These are phyloP conservation scores for Nansenia antarctica DNA, from an alignment of 2,113 vertebrate genomes.

Conservation along the genomic window DNA sequence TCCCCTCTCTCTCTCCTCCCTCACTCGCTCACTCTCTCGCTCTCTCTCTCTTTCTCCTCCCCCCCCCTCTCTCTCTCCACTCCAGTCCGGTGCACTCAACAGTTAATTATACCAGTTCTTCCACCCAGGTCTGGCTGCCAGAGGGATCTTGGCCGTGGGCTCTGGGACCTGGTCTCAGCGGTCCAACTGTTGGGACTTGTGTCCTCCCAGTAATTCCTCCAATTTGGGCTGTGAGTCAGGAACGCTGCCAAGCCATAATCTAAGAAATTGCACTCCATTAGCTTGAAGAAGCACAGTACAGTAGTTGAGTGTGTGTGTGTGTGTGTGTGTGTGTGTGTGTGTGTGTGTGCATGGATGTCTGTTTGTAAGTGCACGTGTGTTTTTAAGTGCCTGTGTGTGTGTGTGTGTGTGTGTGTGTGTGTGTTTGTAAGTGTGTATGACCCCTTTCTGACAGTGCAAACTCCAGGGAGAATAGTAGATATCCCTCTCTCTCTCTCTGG, in stretches of 20 bases:
- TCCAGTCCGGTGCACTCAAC: neutral
- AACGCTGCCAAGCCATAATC: conserved; percentile 85
- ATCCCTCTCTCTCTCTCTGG: neutral
- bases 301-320: conserved; percentile 12
- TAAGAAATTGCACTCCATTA: conserved; percentile 83
- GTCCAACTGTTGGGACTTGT: too few species aligned
- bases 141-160: neutral
- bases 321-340: conserved; percentile 11
- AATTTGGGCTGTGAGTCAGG: conserved; percentile 80
- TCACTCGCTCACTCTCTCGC: conserved; percentile 11
- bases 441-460: conserved; percentile 4
- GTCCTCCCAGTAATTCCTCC: conserved; percentile 81
- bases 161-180: conserved; percentile 19
- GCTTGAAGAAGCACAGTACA: conserved; percentile 76
- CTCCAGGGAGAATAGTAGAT: too few species aligned
- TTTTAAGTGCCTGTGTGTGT: neutral
- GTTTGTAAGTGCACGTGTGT: conserved; percentile 11
- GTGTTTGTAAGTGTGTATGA: neutral
- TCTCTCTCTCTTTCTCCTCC: neutral
- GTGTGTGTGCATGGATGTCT: conserved; percentile 4
- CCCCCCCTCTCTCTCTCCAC: conserved; percentile 65
- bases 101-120: neutral
- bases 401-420: conserved; percentile 17
- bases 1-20: conserved; percentile 60
- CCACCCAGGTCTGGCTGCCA: neutral